phyloP scores from a whole-genome alignment of 2,797 vertebrate species.

The Cynodonichthys magdalenae region DNA sequence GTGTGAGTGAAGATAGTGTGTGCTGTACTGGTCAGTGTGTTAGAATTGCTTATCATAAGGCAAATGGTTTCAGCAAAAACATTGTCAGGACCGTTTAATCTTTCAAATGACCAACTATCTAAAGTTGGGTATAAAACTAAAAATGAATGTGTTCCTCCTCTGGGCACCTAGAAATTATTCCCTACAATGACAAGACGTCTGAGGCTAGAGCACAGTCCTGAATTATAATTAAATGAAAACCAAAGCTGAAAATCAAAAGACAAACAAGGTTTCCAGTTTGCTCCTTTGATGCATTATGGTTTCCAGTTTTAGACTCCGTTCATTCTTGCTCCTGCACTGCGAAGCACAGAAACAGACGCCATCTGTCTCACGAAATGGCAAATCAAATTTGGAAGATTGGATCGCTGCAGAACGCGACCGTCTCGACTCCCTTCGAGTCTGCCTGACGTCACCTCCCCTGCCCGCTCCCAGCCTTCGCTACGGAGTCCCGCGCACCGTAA shows the following conservation, averaged over 20 bases:
- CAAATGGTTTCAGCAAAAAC: background rate
- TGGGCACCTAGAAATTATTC: constrained; percentile 2
- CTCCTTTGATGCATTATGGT: constrained; percentile 27
- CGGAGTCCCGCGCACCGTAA: constrained; percentile 54
- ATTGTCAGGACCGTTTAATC: background rate
- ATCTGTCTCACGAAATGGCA: constrained; percentile 32
- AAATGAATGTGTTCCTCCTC: constrained; percentile 3
- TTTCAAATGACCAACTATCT: background rate
- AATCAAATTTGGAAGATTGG: constrained; percentile 43
- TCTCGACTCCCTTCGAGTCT: constrained; percentile 20
- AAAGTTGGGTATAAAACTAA: constrained; percentile 7
- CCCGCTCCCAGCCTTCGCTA: constrained; percentile 49
- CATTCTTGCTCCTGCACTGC: constrained; percentile 14
- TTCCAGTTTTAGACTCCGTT: constrained; percentile 22
- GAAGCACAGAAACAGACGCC: constrained; percentile 30
- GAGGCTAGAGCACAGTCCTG: constrained; percentile 6
- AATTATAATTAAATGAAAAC: constrained; percentile 17
- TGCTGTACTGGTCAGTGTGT: background rate
- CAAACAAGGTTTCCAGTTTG: background rate
- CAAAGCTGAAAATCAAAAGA: constrained; percentile 8
- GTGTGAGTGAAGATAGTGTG: constrained; percentile 1
- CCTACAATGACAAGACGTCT: constrained; percentile 6
- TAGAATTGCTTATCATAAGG: background rate
- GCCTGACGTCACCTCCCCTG: constrained; percentile 52
- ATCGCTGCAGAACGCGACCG: constrained; percentile 27